Evolutionary conservation across 2,888 invertebrate species (phyloP), one percentile per base, ranked within the genome.

Genomic region (Chaetogeoica ovagalla): DNA sequence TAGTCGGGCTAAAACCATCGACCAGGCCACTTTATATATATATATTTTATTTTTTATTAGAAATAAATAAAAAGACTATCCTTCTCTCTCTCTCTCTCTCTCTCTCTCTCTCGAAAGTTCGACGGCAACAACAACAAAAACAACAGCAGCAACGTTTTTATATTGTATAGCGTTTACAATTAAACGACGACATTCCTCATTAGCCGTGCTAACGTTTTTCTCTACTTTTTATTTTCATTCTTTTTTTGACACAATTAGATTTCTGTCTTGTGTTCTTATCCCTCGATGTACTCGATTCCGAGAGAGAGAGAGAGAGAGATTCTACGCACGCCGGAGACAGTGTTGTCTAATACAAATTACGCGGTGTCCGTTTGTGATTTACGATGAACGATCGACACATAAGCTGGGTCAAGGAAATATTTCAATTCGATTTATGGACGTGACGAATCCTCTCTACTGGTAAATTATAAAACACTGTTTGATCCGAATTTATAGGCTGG

Each of bases 151-250:
- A 15, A 48, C 11, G 6, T 69, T 30, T 69, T 37, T 70, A 17
- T 62, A 37, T 57, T 60, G 55, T 55, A 55, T 43, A 59, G 30
- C 43, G 15, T 23, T 68, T 59, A 68, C 66, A 59, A 76, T 66
- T 68, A 76, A 65, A 68, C 57, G 19, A 63, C 43, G 63, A 37
- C 55, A 71, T 71, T 79, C 62, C 70, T 79, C 77, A 63, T 79
- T 79, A 79, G 52, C 48, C 48, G 48, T 43, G n/a, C 43, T 43
- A 65, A 71, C 55, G 39, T 63, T 70, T 63, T 71, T 62, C 2
- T 37, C 6, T 59, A n/a, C 59, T 30, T 68, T 59, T 66, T 59
- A 30, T 8, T 7, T 17, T 11, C 13, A 48, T 55, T n/a, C n/a
- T 23, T 13, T 23, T 13, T 23, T 23, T 13, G 23, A 2, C 21